Evolutionary conservation across 2,888 invertebrate species (phyloP).

Genomic region (Ornithoptera priamus): DNA sequence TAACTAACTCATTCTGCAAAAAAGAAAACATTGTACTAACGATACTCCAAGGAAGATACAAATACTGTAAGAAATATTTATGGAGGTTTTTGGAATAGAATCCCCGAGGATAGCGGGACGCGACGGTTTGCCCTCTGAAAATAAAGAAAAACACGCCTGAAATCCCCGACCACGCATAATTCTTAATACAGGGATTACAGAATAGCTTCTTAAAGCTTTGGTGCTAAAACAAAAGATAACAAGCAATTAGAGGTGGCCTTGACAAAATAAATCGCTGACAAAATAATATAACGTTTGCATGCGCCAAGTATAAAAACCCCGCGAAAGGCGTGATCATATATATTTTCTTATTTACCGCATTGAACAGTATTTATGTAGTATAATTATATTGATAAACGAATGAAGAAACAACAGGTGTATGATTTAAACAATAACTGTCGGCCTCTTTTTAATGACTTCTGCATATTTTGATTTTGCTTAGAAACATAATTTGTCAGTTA

Average conservation of each 20-base stretch:
- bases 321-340: constrained; percentile 24
- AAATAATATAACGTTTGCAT: constrained; percentile 26
- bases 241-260: constrained; percentile 62
- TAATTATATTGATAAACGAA: too few species aligned
- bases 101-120: constrained; percentile 65
- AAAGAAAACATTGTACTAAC: constrained; percentile 71
- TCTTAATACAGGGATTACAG: constrained; percentile 77
- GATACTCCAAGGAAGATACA: constrained; percentile 78
- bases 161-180: constrained; percentile 75
- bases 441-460: too few species aligned
- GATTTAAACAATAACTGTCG: too few species aligned
- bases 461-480: too few species aligned
- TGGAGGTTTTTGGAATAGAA: constrained; percentile 77
- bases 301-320: neutral
- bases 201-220: constrained; percentile 71
- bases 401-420: too few species aligned
- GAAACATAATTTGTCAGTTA: neutral
- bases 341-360: constrained; percentile 28
- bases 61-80: constrained; percentile 79
- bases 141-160: constrained; percentile 72
- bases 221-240: constrained; percentile 74
- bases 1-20: constrained; percentile 48
- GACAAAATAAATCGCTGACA: constrained; percentile 37
- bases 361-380: neutral
- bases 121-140: constrained; percentile 64